Percentiles rank a stretch among this genome's conserved stretches.
Conservation (phyloP, 2,113 vertebrate species). For the Hiodon alosoides region DNA sequence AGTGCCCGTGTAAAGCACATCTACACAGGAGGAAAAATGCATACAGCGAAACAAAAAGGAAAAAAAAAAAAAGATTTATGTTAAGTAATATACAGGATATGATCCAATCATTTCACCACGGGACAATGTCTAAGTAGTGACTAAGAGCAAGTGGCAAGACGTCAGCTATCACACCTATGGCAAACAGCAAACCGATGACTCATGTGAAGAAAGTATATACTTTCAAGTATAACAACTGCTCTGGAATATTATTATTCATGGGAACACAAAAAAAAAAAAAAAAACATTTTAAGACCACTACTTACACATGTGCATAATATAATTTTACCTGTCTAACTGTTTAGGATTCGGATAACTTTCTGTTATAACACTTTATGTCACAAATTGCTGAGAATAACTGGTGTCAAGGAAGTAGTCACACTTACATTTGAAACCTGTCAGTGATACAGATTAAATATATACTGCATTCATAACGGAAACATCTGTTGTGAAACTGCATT, state of each 20-base stretch:
- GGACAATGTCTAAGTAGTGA: too few relatives aligned
- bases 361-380: too few relatives aligned
- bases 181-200: neutral
- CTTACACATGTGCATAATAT: too few relatives aligned
- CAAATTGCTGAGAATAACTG: too few relatives aligned
- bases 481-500: neutral
- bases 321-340: too few relatives aligned
- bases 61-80: neutral
- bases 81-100: neutral
- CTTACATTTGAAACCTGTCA: neutral
- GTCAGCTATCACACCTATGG: neutral
- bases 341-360: too few relatives aligned
- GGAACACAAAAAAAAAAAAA: too few relatives aligned
- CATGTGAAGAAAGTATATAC: neutral
- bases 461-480: neutral
- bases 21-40: slow-evolving; percentile 54
- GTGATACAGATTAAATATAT: neutral
- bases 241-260: too few relatives aligned
- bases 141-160: too few relatives aligned
- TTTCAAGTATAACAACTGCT: neutral
- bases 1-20: slow-evolving; percentile 85
- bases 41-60: neutral
- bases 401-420: too few relatives aligned
- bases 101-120: too few relatives aligned
- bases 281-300: too few relatives aligned